Evolutionary conservation across 2,113 vertebrate genomes (phyloP).

Genomic region (Syrrhaptes paradoxus): DNA sequence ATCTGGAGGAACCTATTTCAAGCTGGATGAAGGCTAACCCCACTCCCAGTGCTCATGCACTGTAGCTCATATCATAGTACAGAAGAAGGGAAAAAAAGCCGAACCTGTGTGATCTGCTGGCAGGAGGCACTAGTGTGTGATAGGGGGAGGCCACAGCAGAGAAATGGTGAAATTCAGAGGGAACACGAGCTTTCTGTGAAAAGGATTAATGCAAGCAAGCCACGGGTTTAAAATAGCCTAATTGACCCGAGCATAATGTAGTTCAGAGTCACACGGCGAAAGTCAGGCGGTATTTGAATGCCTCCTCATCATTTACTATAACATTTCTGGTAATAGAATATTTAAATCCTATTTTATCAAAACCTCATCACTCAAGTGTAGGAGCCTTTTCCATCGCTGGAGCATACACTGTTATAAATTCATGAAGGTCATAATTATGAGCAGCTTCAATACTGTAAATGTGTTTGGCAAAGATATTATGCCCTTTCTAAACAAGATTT

Average conservation of each 20-base stretch:
- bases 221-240: conserved; percentile 17
- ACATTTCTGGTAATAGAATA: conserved; percentile 37
- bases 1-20: not conserved
- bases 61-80: fast-evolving
- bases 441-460: not conserved
- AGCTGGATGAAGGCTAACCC: not conserved
- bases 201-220: conserved; percentile 42
- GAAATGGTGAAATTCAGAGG: conserved; percentile 20
- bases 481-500: conserved; percentile 27
- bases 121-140: not conserved
- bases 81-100: not conserved
- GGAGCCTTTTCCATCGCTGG: conserved; percentile 44
- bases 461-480: conserved; percentile 35
- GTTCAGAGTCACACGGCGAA: conserved; percentile 47
- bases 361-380: conserved; percentile 40
- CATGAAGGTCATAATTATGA: conserved; percentile 31
- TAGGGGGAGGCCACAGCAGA: not conserved
- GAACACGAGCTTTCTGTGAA: not conserved
- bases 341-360: conserved; percentile 54
- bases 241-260: conserved; percentile 53
- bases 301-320: conserved; percentile 45
- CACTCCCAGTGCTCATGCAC: not conserved
- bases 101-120: not conserved
- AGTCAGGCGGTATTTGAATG: conserved; percentile 33
- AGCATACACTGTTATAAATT: conserved; percentile 25